Evolutionary conservation across 2,888 invertebrate genomes (phyloP).

Genomic region (Hedychridium roseum): DNA sequence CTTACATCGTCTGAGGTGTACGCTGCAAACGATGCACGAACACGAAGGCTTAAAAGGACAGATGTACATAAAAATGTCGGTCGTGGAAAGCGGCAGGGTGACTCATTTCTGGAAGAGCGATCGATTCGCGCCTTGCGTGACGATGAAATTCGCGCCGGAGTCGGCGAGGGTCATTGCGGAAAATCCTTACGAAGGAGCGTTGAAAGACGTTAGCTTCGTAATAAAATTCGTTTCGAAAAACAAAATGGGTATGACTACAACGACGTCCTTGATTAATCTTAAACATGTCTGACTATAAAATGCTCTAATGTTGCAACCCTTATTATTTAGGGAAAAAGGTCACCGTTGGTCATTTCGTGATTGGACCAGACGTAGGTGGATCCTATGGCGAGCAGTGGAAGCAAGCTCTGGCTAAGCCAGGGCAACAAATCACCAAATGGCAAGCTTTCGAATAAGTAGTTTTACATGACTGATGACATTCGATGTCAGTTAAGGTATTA

Average conservation of each 20-base stretch:
- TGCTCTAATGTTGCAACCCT: background rate
- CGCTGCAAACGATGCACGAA: slow-evolving; percentile 76
- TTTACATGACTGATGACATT: too few relatives aligned
- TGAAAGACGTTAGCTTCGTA: slow-evolving; percentile 72
- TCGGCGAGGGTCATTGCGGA: slow-evolving; percentile 70
- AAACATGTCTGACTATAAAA: background rate
- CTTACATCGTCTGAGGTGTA: slow-evolving; percentile 72
- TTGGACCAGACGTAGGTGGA: slow-evolving; percentile 69
- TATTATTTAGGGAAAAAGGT: slow-evolving; percentile 71
- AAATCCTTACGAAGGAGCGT: slow-evolving; percentile 70
- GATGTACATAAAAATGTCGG: slow-evolving; percentile 80
- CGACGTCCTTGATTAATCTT: background rate
- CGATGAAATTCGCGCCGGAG: slow-evolving; percentile 78
- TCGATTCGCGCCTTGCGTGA: slow-evolving; percentile 77
- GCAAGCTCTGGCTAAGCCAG: slow-evolving; percentile 65
- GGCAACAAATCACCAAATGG: slow-evolving; percentile 57
- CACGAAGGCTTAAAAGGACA: slow-evolving; percentile 75
- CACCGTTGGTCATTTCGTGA: slow-evolving; percentile 72
- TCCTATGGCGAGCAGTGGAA: slow-evolving; percentile 70
- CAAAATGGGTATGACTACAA: slow-evolving; percentile 65
- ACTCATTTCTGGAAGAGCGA: slow-evolving; percentile 76
- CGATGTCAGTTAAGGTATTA: too few relatives aligned
- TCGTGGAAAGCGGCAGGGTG: slow-evolving; percentile 72
- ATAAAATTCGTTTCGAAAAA: slow-evolving; percentile 74
- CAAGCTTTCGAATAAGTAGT: slow-evolving; percentile 58